Conservation (phyloP, 2,888 invertebrate species). For the Iphiclides podalirius region DNA sequence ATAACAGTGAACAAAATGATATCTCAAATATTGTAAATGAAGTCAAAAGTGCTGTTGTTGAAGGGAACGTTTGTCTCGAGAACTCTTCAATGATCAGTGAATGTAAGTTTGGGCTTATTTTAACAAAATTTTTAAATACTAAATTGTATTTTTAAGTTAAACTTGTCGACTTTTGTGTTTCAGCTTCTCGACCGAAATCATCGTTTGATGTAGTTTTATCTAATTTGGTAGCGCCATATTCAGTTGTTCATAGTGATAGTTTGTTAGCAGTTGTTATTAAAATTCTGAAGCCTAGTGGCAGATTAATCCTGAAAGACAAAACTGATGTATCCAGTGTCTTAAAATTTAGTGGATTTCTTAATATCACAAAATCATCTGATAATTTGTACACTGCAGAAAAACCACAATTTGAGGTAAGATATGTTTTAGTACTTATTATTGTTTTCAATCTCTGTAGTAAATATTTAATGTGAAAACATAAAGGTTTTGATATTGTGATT, state of each 20-base stretch:
- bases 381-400: conserved; percentile 77
- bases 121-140: too few species aligned
- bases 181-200: conserved; percentile 80
- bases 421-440: neutral
- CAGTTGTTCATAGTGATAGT: conserved; percentile 59
- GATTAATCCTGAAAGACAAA: conserved; percentile 73
- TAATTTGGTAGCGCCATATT: conserved; percentile 64
- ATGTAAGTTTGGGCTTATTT: conserved; percentile 69
- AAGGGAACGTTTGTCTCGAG: conserved; percentile 78
- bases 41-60: conserved; percentile 64
- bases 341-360: conserved; percentile 83
- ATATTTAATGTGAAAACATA: too few species aligned
- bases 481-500: too few species aligned
- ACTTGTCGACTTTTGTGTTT: too few species aligned
- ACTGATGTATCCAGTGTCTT: conserved; percentile 70
- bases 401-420: conserved; percentile 84
- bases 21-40: conserved; percentile 74
- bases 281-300: conserved; percentile 83
- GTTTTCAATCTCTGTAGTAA: too few species aligned
- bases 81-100: conserved; percentile 80
- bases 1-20: conserved; percentile 62
- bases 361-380: conserved; percentile 49
- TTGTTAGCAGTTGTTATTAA: conserved; percentile 79
- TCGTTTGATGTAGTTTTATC: conserved; percentile 82
- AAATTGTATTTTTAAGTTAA: too few species aligned